Evolutionary conservation across 1,140 invertebrate genomes (phyloP).

Genomic region (Cotesia glomerata): DNA sequence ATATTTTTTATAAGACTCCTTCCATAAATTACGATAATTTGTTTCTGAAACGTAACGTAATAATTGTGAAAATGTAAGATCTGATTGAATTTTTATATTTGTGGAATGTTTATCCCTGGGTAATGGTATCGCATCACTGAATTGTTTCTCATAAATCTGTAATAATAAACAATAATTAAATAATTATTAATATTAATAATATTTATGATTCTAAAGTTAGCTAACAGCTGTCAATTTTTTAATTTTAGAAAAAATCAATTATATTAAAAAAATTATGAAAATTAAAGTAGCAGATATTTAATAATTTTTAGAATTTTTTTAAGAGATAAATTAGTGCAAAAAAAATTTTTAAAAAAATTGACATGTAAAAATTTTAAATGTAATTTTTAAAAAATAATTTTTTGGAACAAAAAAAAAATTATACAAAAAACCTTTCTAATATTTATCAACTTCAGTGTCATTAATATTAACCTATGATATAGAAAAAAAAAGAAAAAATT

Average conservation of each 20-base stretch:
- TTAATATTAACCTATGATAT: background rate
- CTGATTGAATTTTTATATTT: slow-evolving; percentile 63
- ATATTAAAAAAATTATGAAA: too few relatives aligned
- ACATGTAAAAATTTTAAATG: too few relatives aligned
- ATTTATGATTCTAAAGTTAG: too few relatives aligned
- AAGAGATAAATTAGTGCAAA: slow-evolving; percentile 1
- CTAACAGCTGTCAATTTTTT: too few relatives aligned
- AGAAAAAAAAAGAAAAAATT: slow-evolving; percentile 24
- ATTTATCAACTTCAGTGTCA: background rate
- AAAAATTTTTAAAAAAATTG: too few relatives aligned
- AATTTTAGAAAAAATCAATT: too few relatives aligned
- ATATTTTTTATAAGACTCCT: slow-evolving; percentile 82
- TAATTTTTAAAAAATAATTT: too few relatives aligned
- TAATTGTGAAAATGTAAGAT: slow-evolving; percentile 77
- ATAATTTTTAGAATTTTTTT: too few relatives aligned
- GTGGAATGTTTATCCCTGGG: slow-evolving; percentile 68
- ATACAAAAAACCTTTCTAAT: too few relatives aligned
- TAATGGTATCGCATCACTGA: slow-evolving; percentile 74
- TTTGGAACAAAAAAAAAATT: too few relatives aligned
- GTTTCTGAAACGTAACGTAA: slow-evolving; percentile 80
- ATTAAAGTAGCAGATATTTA: too few relatives aligned
- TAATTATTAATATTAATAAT: background rate
- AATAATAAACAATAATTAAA: slow-evolving; percentile 31
- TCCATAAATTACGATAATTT: slow-evolving; percentile 85
- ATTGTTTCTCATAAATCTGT: slow-evolving; percentile 70